Base-by-base conservation (phyloP, 2,797 vertebrate genomes). In the Melanotaenia nigrans region DNA sequence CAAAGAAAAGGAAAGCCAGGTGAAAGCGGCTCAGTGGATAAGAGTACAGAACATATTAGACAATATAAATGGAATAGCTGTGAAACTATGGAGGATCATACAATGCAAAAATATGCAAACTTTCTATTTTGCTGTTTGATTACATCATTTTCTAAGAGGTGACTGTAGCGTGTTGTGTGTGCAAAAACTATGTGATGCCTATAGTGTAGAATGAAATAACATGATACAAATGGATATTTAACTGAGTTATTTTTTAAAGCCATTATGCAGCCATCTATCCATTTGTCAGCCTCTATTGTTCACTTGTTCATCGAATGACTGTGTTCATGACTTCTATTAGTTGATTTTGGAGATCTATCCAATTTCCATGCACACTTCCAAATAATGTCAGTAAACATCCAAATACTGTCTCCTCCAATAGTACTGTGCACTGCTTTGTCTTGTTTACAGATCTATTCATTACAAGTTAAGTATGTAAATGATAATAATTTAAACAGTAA, bases 71-170 rank as follows among this genome's bases (percentile, higher is more conserved):
- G 75, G 83, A 92, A 85, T 90, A 90, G 93, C 92, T 94, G 92
- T 95, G 94, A 94, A 92, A 91, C 87, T 79, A 75, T 53, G 87
- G 92, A 90, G 89, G 91, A 89, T 93, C 93, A 94, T 92, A 92
- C 82, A 88, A 94, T 93, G 93, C 92, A 93, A 94, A 94, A 94
- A 95, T 95, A 95, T 95, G 94, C 95, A 95, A 95, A 93, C 93
- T 93, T 95, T 94, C 87, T 94, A 93, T 94, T 93, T 93, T 92
- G 90, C 90, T 92, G 87, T 93, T 93, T 89, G 86, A 92, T 87
- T 72, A 92, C 91, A 87, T 94, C 84, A 83, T 88, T 94, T 92
- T 94, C 88, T 93, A 92, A 90, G 87, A 92, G 90, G 89, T 89
- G 92, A 92, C 89, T 90, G 87, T 89, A 82, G 86, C 91, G 87